Evolutionary conservation across 2,888 invertebrate species (phyloP).

Genomic region (Drosophila stalkeri): DNA sequence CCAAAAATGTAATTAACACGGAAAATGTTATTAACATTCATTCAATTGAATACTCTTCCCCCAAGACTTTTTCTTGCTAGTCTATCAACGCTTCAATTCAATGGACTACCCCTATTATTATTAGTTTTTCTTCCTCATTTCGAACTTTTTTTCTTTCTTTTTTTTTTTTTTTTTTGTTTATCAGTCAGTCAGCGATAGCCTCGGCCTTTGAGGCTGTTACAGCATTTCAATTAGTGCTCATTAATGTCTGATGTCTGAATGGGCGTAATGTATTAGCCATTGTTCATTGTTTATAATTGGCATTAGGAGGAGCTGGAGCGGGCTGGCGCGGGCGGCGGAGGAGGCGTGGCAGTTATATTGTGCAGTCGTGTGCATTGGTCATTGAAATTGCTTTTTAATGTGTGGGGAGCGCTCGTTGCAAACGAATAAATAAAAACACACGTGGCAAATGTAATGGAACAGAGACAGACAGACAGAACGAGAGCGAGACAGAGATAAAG

Average conservation of each 20-base stretch:
- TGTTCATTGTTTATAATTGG: constrained; percentile 70
- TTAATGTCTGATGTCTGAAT: constrained; percentile 46
- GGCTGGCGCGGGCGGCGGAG: neutral
- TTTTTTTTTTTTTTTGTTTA: constrained; percentile 36
- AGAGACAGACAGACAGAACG: neutral
- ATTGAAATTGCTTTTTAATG: constrained; percentile 74
- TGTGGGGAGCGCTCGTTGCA: constrained; percentile 44
- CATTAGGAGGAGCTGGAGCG: constrained; percentile 11
- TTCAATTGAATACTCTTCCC: neutral
- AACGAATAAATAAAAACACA: constrained; percentile 53
- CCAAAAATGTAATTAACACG: neutral
- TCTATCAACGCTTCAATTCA: neutral
- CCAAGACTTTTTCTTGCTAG: neutral
- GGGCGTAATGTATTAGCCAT: constrained; percentile 15
- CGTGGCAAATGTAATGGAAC: constrained; percentile 18
- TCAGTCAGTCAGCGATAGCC: constrained; percentile 38
- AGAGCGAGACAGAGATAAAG: neutral
- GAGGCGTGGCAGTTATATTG: constrained; percentile 21
- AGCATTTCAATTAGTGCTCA: constrained; percentile 72
- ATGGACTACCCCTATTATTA: constrained; percentile 1
- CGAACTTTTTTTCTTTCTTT: neutral
- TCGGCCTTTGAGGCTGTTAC: constrained; percentile 43
- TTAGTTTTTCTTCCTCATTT: constrained; percentile 11
- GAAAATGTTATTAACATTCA: neutral
- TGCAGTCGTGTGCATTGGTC: constrained; percentile 73